Base-by-base conservation (phyloP, 2,113 vertebrate species). In the Dasyornis broadbenti region DNA sequence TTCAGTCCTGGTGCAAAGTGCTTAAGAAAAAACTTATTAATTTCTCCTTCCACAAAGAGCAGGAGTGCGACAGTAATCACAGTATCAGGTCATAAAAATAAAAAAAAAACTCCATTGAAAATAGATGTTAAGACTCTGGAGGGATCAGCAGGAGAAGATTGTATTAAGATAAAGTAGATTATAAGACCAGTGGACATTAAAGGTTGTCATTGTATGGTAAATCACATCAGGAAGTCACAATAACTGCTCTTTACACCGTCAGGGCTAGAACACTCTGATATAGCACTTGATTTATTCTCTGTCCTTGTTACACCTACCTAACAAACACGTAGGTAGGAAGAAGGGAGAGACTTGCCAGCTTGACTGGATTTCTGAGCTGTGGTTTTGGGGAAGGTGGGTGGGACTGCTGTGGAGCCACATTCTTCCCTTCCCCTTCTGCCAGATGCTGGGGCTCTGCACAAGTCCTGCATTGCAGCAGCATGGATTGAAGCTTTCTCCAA, bases 161-260 rank as follows among this genome's bases (percentile, higher is more conserved):
- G 95, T 93, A 97, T 98, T 98, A 98, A 98, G 97, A 98, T 98
- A 97, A 97, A 98, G 95, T 94, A 96, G 96, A 98, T 97, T 97
- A 96, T 97, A 96, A 92, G 81, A 73, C 73, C 0, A 14, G 69
- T 15, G 26, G 95, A 92, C 96, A 73, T 95, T 96, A 97, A 97
- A 97, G 78, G 91, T 96, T 97, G 97, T 97, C 96, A 83, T 90
- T 95, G 97, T 94, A 89, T 94, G 86, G 82, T 86, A 95, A 97
- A 95, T 96, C 93, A 61, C 95, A 85, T 90, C 53, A 31, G 97
- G 88, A 96, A 97, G 92, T 90, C 92, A 95, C 95, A 73, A 59
- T 92, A 94, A 87, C 89, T 68, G 89, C 65, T 96, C 76, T 82
- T 84, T 57, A 86, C 84, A 92, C 70, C 39, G 76, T 7, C 28